Base-by-base conservation (phyloP, 2,113 vertebrate genomes). In the Otocyon megalotis region DNA sequence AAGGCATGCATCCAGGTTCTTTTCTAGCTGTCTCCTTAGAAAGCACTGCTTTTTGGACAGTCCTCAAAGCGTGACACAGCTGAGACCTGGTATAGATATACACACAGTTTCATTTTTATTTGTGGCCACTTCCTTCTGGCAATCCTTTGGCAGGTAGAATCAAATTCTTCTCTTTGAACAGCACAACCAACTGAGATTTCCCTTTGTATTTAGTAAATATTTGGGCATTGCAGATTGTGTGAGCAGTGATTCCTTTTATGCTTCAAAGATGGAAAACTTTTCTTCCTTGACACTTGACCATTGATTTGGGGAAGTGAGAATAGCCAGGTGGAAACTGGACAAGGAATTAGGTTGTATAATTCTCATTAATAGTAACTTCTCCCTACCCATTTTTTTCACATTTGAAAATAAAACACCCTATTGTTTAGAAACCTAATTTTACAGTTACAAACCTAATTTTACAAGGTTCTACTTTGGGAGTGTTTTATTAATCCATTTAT, bases 21-120 rank as follows among this genome's bases (percentile, higher is more conserved):
- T 95, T 97, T 90, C 80, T 96, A 62, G 80, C 32, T 71, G 60
- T 92, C 87, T 74, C 58, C 94, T 95, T 96, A 80, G 87, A 97
- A 97, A 96, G 79, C 35, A 28, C 30, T 50, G 89, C 22, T 82
- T 92, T 90, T 93, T 96, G 96, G 93, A 96, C 58, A n/a, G 17
- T 62, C 58, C 58, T 96, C 88, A 96, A 97, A 95, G 76, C 10
- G 2, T 48, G 37, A n/a, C 54, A 88, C 83, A 88, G 58, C 76
- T 92, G 84, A 95, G 48, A 56, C 60, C 93, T n/a, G 32, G 56
- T 94, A 14, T 26, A 86, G 77, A 58, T 28, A 72, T 32, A 72
- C 32, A 69, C 20, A 1, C 22, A 24, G 17, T 48, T 1, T 53
- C 9, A 0, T 32, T 13, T 56, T 84, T 86, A 56, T 90, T 76